Base-by-base conservation (phyloP, 2,797 vertebrate genomes). In the Syndactyla subalaris region DNA sequence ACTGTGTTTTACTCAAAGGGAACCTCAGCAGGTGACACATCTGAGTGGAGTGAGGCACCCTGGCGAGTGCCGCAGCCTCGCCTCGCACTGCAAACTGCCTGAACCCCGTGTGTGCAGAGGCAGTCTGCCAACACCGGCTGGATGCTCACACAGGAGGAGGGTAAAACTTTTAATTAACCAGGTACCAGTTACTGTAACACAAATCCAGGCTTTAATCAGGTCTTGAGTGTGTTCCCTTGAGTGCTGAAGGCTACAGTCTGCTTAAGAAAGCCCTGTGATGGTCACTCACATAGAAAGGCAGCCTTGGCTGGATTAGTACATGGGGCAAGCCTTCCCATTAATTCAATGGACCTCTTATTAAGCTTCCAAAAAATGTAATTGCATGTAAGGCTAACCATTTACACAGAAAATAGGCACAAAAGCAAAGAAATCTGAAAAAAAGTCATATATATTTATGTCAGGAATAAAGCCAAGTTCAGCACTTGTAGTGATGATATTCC, bases 381-480 rank as follows among this genome's bases (percentile, higher is more conserved):
- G 88, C 49, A 67, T 77, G 41, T 68, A 68, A 66, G 67, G 36
- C 39, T 84, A 71, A 58, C 30, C 81, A 9, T 95, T 95, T 92
- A 84, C 45, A 65, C 77, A 86, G 43, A 91, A 92, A 91, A 84
- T 65, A 12, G 86, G 65, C 66, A 51, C 45, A 83, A 93, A 94
- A 32, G n/a, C 22, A 78, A 78, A 83, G 34, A 75, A 62, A 74
- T 90, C 91, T 57, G 51, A 88, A 93, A 91, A 91, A 81, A 38
- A 92, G 21, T 41, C 4, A 68, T 22, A 54, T 61, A 21, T 82
- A 92, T 93, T 88, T 85, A 32, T 91, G 46, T 92, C 85, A 51
- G 77, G 68, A 96, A 78, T 83, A 95, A 95, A 90, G 65, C 38
- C 81, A 96, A 94, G 62, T 90, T 85, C 82, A 71, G 18, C 38